Percentiles rank a stretch among this genome's conserved stretches.
These are phyloP conservation scores for Zaprionus vittiger DNA, from an alignment of 1,140 invertebrate genomes.

Conservation along the genomic window DNA sequence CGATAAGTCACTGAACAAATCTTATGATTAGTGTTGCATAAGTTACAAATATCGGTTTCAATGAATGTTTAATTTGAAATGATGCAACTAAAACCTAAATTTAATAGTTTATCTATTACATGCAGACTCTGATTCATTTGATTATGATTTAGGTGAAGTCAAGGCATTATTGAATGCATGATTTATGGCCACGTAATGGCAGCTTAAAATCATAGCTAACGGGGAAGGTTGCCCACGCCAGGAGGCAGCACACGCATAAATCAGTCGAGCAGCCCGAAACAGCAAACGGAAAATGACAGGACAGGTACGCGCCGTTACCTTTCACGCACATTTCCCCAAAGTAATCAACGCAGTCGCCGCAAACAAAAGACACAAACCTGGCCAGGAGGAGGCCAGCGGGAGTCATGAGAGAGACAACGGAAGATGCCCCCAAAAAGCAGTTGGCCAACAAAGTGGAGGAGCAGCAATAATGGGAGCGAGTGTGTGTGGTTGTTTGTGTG, in stretches of 20 bases:
- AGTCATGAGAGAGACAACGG: conserved; percentile 34
- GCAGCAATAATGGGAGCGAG: conserved; percentile 59
- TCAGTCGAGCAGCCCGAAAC: conserved; percentile 53
- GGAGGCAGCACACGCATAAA: conserved; percentile 53
- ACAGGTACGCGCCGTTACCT: conserved; percentile 70
- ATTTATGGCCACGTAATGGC: conserved; percentile 69
- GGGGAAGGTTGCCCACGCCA: conserved; percentile 4
- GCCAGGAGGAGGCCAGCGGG: conserved; percentile 13
- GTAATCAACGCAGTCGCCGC: conserved; percentile 76
- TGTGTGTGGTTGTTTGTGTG: conserved; percentile 20
- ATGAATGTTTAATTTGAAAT: too few relatives aligned
- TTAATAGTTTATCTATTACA: too few relatives aligned
- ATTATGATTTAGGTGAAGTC: conserved; percentile 70
- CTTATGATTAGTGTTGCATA: too few relatives aligned
- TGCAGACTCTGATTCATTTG: conserved; percentile 12
- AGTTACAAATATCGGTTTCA: too few relatives aligned
- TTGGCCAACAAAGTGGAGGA: conserved; percentile 40
- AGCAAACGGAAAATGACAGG: conserved; percentile 74
- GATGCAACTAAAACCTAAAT: too few relatives aligned
- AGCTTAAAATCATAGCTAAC: conserved; percentile 64
- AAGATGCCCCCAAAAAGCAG: conserved; percentile 29
- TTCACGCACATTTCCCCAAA: conserved; percentile 81
- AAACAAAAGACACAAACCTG: conserved; percentile 56
- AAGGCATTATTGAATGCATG: conserved; percentile 47
- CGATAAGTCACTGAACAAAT: too few relatives aligned